Evolutionary conservation across 1,140 invertebrate genomes (phyloP), one percentile per base, ranked within the genome.

Genomic region (Orussus abietinus): DNA sequence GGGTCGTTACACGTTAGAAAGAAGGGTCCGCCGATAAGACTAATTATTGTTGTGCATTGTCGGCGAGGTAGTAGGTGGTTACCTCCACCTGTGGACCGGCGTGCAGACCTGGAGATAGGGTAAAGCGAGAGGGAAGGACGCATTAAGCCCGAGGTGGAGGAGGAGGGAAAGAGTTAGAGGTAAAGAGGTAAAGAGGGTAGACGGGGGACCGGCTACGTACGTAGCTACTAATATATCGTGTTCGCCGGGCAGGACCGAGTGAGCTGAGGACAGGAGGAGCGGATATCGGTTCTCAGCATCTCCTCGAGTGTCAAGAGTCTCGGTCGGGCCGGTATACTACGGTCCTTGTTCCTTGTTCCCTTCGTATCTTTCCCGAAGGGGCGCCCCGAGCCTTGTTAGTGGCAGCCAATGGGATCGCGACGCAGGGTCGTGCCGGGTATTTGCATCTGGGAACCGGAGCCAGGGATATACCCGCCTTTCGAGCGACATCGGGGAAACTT

Each of bases 251-350:
- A 57, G 44, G 15, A 31, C 22, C 38, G 50, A 54, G 55, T 46
- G 38, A 47, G 47, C 25, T 41, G 51, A 54, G 55, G 53, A 60
- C 57, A 64, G 54, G 45, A 47, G 56, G 51, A 53, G 40, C 43
- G 51, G 62, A 67, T 72, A 70, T 70, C 66, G 52, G 38, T 46
- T 49, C 42, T 49, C 50, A 62, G 45, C 55, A 72, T 69, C 69
- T 66, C 19, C 42, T 47, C 55, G 55, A 59, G 62, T 67, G 66
- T 65, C 65, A 64, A 58, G 44, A 35, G 46, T 50, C 30, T 38
- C 26, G 19, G n/a, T 21, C 40, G 37, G 18, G 29, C 33, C 42
- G 52, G 61, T 69, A 64, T 55, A 60, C 58, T 56, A 69, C 61
- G 47, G 34, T 45, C 20, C 29, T 25, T 25, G 22, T 25, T 58